These are phyloP conservation scores for Campylomormyrus tamandua DNA, from an alignment of 2,113 vertebrate species.

Conservation along the genomic window DNA sequence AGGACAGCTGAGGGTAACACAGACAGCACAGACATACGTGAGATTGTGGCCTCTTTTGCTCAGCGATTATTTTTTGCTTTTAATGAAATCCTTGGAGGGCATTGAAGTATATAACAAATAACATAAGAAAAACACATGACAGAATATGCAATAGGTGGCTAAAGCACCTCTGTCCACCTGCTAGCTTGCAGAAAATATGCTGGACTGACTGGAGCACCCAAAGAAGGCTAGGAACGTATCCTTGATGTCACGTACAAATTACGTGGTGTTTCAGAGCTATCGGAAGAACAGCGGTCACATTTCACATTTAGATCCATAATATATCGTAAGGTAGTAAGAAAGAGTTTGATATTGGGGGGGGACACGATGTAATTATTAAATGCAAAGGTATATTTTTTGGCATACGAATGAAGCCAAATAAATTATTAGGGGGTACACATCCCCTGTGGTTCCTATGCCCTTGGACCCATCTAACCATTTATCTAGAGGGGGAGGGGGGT, in stretches of 20 bases:
- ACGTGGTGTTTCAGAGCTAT: background rate
- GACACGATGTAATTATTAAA: background rate
- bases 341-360: background rate
- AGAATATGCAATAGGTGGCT: background rate
- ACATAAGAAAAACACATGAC: background rate
- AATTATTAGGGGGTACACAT: background rate
- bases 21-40: background rate
- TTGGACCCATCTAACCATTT: background rate
- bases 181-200: background rate
- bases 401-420: background rate
- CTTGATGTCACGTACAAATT: background rate
- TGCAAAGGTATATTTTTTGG: background rate
- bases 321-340: background rate
- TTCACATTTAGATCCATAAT: background rate
- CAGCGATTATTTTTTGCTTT: background rate
- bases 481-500: background rate
- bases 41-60: background rate
- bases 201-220: background rate
- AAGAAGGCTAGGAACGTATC: background rate
- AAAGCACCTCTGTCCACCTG: background rate
- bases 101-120: background rate
- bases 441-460: background rate
- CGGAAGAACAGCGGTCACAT: background rate
- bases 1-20: background rate
- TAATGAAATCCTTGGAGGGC: background rate